phyloP scores from a whole-genome alignment of 2,797 vertebrate genomes.

The Sebastes wilsoni region DNA sequence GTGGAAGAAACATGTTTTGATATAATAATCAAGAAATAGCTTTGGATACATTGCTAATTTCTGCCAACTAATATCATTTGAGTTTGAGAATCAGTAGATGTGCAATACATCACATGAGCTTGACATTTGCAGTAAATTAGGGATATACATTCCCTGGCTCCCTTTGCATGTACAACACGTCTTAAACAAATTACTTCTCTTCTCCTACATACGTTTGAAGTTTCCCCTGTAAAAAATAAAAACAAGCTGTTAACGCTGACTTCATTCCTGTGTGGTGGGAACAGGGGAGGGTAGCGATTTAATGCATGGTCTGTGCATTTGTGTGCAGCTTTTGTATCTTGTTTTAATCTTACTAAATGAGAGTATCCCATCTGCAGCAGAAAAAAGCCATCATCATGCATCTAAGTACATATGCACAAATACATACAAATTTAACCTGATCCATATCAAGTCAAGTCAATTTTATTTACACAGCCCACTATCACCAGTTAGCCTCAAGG shows the following conservation, averaged over 20 bases:
- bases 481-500: neutral
- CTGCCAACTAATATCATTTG: neutral
- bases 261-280: neutral
- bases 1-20: constrained; percentile 10
- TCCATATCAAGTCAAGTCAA: neutral
- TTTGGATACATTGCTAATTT: neutral
- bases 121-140: neutral
- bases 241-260: neutral
- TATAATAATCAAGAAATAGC: constrained; percentile 5
- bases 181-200: neutral
- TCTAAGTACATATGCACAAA: neutral
- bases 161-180: neutral
- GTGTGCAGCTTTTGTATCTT: neutral
- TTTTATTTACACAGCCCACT: neutral
- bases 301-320: neutral
- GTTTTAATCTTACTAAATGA: neutral
- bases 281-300: neutral
- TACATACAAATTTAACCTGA: neutral
- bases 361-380: neutral
- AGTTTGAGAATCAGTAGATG: neutral
- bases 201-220: neutral
- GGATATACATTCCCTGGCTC: neutral
- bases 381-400: neutral
- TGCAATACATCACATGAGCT: neutral
- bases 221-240: neutral